Evolutionary conservation across 2,113 vertebrate species (phyloP), one percentile per base, ranked within the genome.

Genomic region (Spea bombifrons): DNA sequence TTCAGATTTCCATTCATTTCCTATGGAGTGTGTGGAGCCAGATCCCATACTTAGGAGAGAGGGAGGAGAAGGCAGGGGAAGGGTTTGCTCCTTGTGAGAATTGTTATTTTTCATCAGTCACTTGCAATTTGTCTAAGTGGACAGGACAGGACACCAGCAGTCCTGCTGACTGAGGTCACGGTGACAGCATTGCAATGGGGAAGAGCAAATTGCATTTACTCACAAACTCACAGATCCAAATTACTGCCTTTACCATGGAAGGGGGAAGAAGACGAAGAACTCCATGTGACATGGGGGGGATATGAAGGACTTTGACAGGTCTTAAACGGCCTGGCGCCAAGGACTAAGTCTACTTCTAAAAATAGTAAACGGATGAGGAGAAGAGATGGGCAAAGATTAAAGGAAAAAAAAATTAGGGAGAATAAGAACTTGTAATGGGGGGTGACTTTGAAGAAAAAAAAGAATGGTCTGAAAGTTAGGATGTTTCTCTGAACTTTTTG

Each of bases 261-360:
- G 90, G 87, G 30, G 30, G 55, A 86, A 86, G 84, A 89, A 93
- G 88, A 85, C 30, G 30, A 30, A 89, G 90, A 86, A 90, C 86
- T 92, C 91, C 93, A 92, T 94, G 94, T 96, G 94, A 96, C 94
- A 93, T 87, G 88, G 91, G 90, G 94, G 92, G 92, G 94, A 94
- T 94, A 96, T 95, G 94, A 96, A 92, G 93, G 93, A 95, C 93
- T 95, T 92, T 96, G 95, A 96, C 95, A 95, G 94, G 92, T 96
- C 94, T 95, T 95, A 95, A 96, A 95, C 93, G 92, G 93, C 94
- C 94, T 97, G 94, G 95, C 95, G 95, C 95, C 95, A 94, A 90
- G 91, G 92, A 91, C 91, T 90, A 88, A 91, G 94, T 94, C 94
- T 94, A 89, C 89, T 72, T 90, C 93, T 96, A 96, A 94, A 97